Evolutionary conservation across 2,797 vertebrate genomes (phyloP).

Genomic region (Alfaro cultratus): DNA sequence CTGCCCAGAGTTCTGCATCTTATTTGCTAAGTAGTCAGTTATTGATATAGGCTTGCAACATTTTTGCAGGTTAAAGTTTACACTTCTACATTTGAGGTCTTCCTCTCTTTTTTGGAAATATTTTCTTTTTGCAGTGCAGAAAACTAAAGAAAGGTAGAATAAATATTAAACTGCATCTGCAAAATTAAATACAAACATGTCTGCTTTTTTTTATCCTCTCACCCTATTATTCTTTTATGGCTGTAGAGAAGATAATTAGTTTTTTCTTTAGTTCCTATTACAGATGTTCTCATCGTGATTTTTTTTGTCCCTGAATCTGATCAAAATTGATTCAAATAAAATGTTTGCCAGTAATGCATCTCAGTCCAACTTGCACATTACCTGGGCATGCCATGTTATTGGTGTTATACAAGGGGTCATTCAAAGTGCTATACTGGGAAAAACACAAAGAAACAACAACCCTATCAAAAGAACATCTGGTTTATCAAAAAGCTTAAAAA

Average conservation of each 20-base stretch:
- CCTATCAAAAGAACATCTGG: not conserved
- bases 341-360: not conserved
- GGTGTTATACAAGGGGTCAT: not conserved
- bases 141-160: not conserved
- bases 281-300: not conserved
- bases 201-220: not conserved
- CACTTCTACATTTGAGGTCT: not conserved
- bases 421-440: not conserved
- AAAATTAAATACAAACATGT: not conserved
- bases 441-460: not conserved
- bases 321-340: too few relatives aligned
- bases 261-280: not conserved
- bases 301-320: not conserved
- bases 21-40: not conserved
- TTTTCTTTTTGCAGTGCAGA: not conserved
- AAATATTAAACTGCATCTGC: not conserved
- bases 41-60: not conserved
- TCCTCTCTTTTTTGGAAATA: not conserved
- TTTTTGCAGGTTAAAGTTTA: not conserved
- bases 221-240: not conserved
- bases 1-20: constrained; percentile 5
- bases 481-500: not conserved
- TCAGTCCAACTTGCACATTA: not conserved
- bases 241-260: not conserved
- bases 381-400: not conserved